A percentile compares a stretch with the other conserved stretches of the same genome.
Evolutionary conservation across 2,888 invertebrate genomes (phyloP).

Genomic region (Agrochola litura): DNA sequence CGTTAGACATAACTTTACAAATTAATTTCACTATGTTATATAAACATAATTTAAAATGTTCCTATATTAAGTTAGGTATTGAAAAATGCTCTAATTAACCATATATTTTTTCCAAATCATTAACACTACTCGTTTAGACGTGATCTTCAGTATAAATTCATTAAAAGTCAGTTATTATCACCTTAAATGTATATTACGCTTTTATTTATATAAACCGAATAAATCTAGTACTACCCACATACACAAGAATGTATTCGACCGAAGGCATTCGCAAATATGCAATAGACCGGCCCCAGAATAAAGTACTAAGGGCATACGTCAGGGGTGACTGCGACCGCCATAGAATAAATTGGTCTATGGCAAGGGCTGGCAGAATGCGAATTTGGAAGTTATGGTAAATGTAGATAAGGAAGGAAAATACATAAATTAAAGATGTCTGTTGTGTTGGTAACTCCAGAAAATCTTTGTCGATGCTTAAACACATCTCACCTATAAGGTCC

Average conservation of each 20-base stretch:
- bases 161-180: no score
- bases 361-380: conserved; percentile 49
- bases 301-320: conserved; percentile 71
- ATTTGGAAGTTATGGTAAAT: neutral
- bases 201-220: conserved; percentile 27
- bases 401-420: neutral
- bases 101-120: no score
- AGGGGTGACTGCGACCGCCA: conserved; percentile 60
- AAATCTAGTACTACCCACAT: conserved; percentile 32
- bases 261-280: conserved; percentile 67
- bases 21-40: no score
- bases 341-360: conserved; percentile 72
- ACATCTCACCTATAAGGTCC: no score
- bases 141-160: no score
- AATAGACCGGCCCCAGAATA: conserved; percentile 68
- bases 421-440: neutral
- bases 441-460: neutral
- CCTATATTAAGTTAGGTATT: no score
- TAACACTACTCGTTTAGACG: no score
- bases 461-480: no score
- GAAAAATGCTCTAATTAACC: no score
- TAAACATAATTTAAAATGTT: no score
- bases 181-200: conserved; percentile 6
- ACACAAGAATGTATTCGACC: conserved; percentile 41
- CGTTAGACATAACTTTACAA: no score